phyloP scores from a whole-genome alignment of 2,113 vertebrate genomes.

The Nothobranchius kuhntae region DNA sequence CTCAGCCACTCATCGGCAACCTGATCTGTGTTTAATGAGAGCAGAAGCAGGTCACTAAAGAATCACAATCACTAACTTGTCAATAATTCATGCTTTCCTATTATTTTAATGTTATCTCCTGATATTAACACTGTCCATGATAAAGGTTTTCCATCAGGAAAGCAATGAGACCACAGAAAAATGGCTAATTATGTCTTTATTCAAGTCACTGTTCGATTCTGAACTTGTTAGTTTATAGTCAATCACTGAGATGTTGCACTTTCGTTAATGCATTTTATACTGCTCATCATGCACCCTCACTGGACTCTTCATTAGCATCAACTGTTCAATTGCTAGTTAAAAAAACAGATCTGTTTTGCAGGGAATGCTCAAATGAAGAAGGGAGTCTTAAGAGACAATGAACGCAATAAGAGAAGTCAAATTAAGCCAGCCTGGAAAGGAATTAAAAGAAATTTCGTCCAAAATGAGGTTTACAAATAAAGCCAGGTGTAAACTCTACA shows the following conservation, averaged over 20 bases:
- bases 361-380: no score
- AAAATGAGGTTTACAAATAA: no score
- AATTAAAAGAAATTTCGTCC: no score
- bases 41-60: slow-evolving; percentile 15
- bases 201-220: slow-evolving; percentile 22
- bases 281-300: no score
- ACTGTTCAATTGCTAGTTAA: no score
- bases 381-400: no score
- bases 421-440: no score
- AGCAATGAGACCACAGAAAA: slow-evolving; percentile 3
- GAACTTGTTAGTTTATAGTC: slow-evolving; percentile 26
- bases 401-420: no score
- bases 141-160: slow-evolving; percentile 13
- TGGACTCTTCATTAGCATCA: no score
- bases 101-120: slow-evolving; percentile 18
- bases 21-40: slow-evolving; percentile 31
- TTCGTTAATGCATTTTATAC: slow-evolving; percentile 31
- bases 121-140: slow-evolving; percentile 4
- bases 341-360: no score
- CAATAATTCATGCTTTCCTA: slow-evolving; percentile 20
- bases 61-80: neutral
- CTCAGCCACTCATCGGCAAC: slow-evolving; percentile 33
- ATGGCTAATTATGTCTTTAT: slow-evolving; percentile 30
- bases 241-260: slow-evolving; percentile 26
- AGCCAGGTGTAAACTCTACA: no score